phyloP scores from a whole-genome alignment of 2,888 invertebrate genomes.

The Gonocerus acuteangulatus region DNA sequence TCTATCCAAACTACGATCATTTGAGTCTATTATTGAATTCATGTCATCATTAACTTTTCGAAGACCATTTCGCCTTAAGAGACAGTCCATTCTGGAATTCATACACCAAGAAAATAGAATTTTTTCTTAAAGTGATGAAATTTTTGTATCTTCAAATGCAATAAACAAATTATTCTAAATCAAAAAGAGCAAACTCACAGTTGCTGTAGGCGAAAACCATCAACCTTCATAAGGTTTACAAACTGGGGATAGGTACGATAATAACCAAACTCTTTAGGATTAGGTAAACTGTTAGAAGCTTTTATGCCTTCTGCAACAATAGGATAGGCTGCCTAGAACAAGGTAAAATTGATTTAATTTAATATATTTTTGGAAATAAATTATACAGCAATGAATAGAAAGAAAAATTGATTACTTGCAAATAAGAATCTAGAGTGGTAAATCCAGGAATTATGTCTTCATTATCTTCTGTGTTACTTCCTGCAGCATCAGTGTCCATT shows the following conservation, averaged over 20 bases:
- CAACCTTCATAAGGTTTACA: slow-evolving; percentile 54
- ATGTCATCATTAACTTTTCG: slow-evolving; percentile 22
- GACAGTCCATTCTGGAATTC: slow-evolving; percentile 49
- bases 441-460: neutral
- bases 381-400: neutral
- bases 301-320: slow-evolving; percentile 61
- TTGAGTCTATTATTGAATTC: slow-evolving; percentile 30
- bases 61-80: slow-evolving; percentile 49
- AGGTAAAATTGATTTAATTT: neutral
- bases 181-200: too few relatives aligned
- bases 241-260: slow-evolving; percentile 72
- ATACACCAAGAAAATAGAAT: neutral
- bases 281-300: slow-evolving; percentile 63
- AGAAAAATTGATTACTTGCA: slow-evolving; percentile 8
- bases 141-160: too few relatives aligned
- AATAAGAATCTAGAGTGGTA: neutral
- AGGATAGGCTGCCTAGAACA: slow-evolving; percentile 56
- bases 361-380: neutral
- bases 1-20: slow-evolving; percentile 33
- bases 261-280: slow-evolving; percentile 60
- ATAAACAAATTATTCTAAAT: too few relatives aligned
- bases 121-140: too few relatives aligned
- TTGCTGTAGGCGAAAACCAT: slow-evolving; percentile 46
- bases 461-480: neutral
- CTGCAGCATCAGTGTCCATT: neutral